Percentiles rank a stretch among this genome's conserved stretches.
Evolutionary conservation across 53 echinoderm and acorn worm genomes (phyloP).

Genomic region (Paracentrotus lividus): DNA sequence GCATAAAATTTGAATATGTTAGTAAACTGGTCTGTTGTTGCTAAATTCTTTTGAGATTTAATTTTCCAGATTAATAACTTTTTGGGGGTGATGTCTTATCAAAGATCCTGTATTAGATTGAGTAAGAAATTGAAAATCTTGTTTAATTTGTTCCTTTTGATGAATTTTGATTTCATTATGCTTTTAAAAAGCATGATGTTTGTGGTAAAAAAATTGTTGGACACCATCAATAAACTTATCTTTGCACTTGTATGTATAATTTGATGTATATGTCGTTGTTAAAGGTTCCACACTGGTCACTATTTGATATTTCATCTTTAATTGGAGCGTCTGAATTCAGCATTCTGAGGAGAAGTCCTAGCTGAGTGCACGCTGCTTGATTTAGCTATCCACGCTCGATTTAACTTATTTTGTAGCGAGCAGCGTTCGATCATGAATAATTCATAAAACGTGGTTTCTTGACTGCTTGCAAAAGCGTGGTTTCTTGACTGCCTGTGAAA

Average conservation of each 20-base stretch:
- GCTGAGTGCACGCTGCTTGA: neutral
- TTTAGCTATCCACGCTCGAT: slow-evolving; percentile 17
- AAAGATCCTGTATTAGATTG: no score
- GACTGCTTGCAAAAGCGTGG: slow-evolving; percentile 21
- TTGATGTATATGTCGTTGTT: no score
- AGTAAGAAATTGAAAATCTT: no score
- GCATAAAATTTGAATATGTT: no score
- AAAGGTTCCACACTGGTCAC: neutral
- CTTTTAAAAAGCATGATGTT: neutral
- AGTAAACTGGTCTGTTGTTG: no score
- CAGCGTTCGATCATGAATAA: slow-evolving; percentile 38
- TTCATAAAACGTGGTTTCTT: slow-evolving; percentile 35
- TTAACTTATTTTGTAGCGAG: slow-evolving; percentile 41
- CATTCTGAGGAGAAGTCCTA: neutral
- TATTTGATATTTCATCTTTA: neutral
- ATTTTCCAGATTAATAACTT: neutral
- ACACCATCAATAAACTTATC: neutral
- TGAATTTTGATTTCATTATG: neutral
- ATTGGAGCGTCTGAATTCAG: neutral
- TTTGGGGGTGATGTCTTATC: neutral
- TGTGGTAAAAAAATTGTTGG: no score
- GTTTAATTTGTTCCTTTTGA: no score
- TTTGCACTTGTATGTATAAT: neutral
- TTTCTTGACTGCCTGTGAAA: slow-evolving; percentile 12
- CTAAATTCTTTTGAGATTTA: neutral